These are phyloP conservation scores for Oenanthe melanoleuca DNA, from an alignment of 2,113 vertebrate genomes.

Conservation along the genomic window DNA sequence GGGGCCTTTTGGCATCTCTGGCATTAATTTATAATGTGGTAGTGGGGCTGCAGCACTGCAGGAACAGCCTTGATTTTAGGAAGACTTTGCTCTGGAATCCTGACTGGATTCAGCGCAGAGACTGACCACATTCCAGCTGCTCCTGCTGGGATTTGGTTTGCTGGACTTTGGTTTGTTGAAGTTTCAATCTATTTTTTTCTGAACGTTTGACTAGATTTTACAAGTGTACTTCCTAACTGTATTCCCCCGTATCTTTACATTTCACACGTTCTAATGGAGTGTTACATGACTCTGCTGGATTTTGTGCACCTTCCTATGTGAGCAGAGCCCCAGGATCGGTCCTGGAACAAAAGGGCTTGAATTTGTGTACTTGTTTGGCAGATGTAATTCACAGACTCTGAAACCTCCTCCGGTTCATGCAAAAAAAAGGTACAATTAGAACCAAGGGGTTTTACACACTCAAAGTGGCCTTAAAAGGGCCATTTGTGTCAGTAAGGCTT, in stretches of 20 bases:
- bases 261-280: background rate
- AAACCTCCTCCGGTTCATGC: background rate
- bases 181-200: background rate
- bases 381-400: background rate
- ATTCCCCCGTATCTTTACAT: background rate
- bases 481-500: background rate
- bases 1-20: background rate
- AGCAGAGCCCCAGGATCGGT: background rate
- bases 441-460: background rate
- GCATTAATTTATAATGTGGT: background rate
- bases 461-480: background rate
- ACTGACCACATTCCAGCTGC: background rate
- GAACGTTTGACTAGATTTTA: background rate
- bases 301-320: background rate
- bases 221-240: background rate
- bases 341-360: background rate
- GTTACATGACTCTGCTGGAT: background rate
- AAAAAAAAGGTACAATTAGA: background rate
- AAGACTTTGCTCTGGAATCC: background rate
- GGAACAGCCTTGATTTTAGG: background rate
- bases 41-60: background rate
- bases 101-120: background rate
- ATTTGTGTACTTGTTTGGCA: background rate
- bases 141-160: background rate
- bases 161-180: background rate